A percentile compares a stretch with the other conserved stretches of the same genome.
phyloP scores from a whole-genome alignment of 2,888 invertebrate genomes.

The Hypolimnas misippus region DNA sequence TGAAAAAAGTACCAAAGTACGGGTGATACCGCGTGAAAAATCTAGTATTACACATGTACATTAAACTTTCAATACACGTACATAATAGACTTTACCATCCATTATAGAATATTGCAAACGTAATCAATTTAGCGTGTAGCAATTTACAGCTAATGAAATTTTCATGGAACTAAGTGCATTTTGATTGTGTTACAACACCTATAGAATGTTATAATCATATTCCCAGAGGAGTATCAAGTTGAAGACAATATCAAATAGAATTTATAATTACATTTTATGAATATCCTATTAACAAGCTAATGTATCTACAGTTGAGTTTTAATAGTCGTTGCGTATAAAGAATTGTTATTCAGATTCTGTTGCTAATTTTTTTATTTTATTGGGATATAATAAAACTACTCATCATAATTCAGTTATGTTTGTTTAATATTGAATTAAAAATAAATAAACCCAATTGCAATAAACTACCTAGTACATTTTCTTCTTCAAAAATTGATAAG shows the following conservation, averaged over 20 bases:
- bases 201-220: constrained; percentile 11
- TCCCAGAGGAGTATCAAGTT: constrained; percentile 4
- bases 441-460: too few relatives aligned
- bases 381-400: too few relatives aligned
- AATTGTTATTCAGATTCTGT: too few relatives aligned
- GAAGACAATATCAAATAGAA: neutral
- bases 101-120: constrained; percentile 15
- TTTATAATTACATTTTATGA: neutral
- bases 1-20: too few relatives aligned
- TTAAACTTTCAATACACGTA: neutral
- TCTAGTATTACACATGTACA: neutral
- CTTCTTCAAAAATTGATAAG: too few relatives aligned
- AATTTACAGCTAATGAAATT: constrained; percentile 18
- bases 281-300: neutral
- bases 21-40: too few relatives aligned
- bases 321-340: too few relatives aligned
- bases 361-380: too few relatives aligned
- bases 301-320: too few relatives aligned
- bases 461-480: too few relatives aligned
- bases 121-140: constrained; percentile 25
- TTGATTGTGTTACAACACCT: constrained; percentile 15
- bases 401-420: too few relatives aligned
- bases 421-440: too few relatives aligned
- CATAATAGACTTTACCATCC: neutral
- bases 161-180: constrained; percentile 13